phyloP scores from a whole-genome alignment of 2,888 invertebrate species.

The Nineta flava region DNA sequence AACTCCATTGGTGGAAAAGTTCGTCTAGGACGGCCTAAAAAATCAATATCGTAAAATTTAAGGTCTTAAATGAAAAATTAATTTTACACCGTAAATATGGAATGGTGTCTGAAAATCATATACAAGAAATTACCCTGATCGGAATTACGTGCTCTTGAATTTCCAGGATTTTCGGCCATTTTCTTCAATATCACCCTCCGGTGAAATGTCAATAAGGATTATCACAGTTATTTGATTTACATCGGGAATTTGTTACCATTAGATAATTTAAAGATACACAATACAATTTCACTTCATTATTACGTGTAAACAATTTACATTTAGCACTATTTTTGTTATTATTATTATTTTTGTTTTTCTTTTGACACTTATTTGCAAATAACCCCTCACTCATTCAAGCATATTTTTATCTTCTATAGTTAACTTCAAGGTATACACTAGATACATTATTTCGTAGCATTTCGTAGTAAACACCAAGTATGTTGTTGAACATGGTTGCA shows the following conservation, averaged over 20 bases:
- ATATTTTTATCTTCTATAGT: background rate
- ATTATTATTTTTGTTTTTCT: background rate
- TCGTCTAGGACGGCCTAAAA: background rate
- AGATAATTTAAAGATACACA: slow-evolving; percentile 1
- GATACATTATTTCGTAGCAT: background rate
- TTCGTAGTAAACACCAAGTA: background rate
- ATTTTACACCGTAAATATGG: too few relatives aligned
- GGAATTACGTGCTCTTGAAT: slow-evolving; percentile 37
- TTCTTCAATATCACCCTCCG: slow-evolving; percentile 16
- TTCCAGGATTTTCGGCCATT: slow-evolving; percentile 60
- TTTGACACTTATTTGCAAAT: slow-evolving; percentile 4
- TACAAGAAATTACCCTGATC: too few relatives aligned
- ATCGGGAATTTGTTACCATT: background rate
- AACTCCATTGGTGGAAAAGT: background rate
- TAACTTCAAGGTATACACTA: background rate
- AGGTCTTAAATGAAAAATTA: too few relatives aligned
- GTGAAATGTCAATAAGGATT: slow-evolving; percentile 5
- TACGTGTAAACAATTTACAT: background rate
- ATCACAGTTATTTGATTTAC: background rate
- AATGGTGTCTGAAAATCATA: too few relatives aligned
- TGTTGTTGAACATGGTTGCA: too few relatives aligned
- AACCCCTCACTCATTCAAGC: background rate
- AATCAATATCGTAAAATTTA: too few relatives aligned
- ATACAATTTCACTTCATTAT: slow-evolving; percentile 1
- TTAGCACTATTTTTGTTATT: too few relatives aligned